Percentiles rank a stretch among this genome's conserved stretches.
These are phyloP conservation scores for Prorops nasuta DNA, from an alignment of 1,140 invertebrate species.

Conservation along the genomic window DNA sequence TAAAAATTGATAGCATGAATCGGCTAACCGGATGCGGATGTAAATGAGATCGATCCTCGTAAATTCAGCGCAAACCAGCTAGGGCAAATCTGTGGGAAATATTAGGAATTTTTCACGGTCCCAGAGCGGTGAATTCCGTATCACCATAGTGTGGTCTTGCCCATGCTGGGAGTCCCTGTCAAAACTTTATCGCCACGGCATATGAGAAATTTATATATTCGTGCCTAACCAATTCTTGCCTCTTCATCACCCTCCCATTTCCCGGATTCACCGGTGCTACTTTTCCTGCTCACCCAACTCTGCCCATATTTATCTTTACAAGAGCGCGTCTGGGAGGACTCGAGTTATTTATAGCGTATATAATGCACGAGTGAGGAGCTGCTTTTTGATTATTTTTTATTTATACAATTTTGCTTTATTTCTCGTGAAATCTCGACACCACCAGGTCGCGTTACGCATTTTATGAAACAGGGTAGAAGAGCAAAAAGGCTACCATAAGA, in stretches of 20 bases:
- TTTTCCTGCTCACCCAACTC: not conserved
- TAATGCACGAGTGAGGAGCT: too few relatives aligned
- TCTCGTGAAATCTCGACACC: too few relatives aligned
- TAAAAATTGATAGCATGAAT: not conserved
- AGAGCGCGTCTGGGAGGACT: too few relatives aligned
- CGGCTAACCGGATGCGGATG: not conserved
- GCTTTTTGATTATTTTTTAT: too few relatives aligned
- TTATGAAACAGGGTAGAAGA: too few relatives aligned
- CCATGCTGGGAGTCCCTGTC: not conserved
- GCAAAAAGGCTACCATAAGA: too few relatives aligned
- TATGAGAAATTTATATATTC: slow-evolving; percentile 8
- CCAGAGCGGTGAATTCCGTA: not conserved
- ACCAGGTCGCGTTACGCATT: too few relatives aligned
- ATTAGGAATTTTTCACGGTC: not conserved
- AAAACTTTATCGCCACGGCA: not conserved
- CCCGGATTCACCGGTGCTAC: not conserved
- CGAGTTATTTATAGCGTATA: too few relatives aligned
- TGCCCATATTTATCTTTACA: too few relatives aligned
- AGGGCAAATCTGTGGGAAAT: not conserved
- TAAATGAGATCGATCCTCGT: slow-evolving; percentile 1
- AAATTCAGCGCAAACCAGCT: not conserved
- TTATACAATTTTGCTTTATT: too few relatives aligned
- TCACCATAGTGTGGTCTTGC: too few relatives aligned
- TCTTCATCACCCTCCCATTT: not conserved
- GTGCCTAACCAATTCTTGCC: slow-evolving; percentile 8